phyloP scores from a whole-genome alignment of 1,140 invertebrate species.

The Eueides isabella region DNA sequence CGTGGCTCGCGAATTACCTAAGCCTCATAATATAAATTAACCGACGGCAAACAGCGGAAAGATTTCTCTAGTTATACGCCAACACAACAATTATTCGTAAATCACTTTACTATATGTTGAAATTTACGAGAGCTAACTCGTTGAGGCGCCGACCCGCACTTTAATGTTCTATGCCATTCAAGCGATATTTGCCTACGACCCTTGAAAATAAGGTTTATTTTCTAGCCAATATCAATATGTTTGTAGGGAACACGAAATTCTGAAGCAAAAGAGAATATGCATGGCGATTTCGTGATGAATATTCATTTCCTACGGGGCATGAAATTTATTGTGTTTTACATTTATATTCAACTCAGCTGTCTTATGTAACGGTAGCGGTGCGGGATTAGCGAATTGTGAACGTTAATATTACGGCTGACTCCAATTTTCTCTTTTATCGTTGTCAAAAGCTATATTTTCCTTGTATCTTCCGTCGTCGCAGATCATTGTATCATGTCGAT shows the following conservation, averaged over 20 bases:
- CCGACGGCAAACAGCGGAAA: constrained; percentile 81
- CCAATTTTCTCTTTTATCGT: constrained; percentile 18
- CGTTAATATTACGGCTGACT: constrained; percentile 63
- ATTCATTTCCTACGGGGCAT: constrained; percentile 82
- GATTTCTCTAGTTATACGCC: constrained; percentile 82
- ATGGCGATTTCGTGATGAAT: constrained; percentile 82
- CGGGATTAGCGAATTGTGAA: constrained; percentile 79
- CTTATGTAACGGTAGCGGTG: constrained; percentile 80
- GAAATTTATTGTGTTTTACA: constrained; percentile 83
- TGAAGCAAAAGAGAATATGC: constrained; percentile 80
- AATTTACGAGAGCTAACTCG: constrained; percentile 75
- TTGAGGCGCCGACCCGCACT: constrained; percentile 59
- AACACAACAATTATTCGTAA: constrained; percentile 83
- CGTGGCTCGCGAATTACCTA: constrained; percentile 80
- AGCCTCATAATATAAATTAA: constrained; percentile 82
- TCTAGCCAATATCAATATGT: constrained; percentile 40
- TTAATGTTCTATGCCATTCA: constrained; percentile 43
- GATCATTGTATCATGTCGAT: background rate
- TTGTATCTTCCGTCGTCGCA: background rate
- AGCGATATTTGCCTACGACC: constrained; percentile 59
- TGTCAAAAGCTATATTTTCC: constrained; percentile 16
- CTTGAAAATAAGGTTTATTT: constrained; percentile 63
- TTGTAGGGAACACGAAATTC: constrained; percentile 68
- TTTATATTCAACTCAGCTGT: constrained; percentile 81
- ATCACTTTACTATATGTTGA: constrained; percentile 83